These are phyloP conservation scores for Bos indicus DNA, from an alignment of 2,113 vertebrate genomes.

Conservation along the genomic window DNA sequence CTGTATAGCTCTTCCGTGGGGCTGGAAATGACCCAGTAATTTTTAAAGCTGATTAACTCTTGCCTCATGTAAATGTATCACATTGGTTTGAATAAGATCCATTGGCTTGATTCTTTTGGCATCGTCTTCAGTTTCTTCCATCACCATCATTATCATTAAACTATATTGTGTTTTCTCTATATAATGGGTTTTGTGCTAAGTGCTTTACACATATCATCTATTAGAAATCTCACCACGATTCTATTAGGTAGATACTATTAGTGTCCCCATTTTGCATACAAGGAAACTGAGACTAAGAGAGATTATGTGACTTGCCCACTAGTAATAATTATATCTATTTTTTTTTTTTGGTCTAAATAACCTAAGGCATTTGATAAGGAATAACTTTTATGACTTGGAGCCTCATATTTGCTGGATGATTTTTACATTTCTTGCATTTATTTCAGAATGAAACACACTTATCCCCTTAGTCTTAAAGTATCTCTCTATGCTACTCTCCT, in stretches of 20 bases:
- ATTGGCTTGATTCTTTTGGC: not conserved
- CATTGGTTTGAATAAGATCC: not conserved
- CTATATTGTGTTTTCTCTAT: not conserved
- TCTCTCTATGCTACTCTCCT: not conserved
- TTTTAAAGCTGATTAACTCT: not conserved
- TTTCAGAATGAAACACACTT: not conserved
- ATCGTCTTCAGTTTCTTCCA: not conserved
- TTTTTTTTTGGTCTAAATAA: not conserved
- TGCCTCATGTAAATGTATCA: not conserved
- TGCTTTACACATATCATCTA: not conserved
- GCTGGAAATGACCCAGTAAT: not conserved
- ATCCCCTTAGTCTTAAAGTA: not conserved
- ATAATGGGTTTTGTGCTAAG: not conserved
- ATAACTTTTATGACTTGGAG: not conserved
- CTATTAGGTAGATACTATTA: not conserved
- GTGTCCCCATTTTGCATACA: not conserved
- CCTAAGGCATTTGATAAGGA: not conserved
- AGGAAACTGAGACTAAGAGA: not conserved
- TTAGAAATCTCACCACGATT: not conserved
- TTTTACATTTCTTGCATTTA: constrained; percentile 1
- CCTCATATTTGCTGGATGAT: not conserved
- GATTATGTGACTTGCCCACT: not conserved
- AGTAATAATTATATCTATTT: not conserved
- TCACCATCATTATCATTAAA: not conserved
- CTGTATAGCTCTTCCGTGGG: not conserved